Base-by-base conservation (phyloP, 2,888 invertebrate species). In the Orthosia gothica region DNA sequence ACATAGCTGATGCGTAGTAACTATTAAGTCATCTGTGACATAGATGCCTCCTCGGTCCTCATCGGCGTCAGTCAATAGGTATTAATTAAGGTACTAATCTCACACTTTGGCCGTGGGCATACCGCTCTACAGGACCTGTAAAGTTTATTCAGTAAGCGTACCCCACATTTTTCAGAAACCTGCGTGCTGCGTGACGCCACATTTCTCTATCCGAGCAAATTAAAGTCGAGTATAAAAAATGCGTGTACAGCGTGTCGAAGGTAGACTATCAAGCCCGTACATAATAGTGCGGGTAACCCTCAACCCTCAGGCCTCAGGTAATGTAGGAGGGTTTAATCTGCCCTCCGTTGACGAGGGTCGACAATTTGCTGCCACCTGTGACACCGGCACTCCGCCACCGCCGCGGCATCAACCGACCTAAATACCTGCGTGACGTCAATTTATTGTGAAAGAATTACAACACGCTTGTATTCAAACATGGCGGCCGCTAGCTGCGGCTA, bases 281-380 rank as follows among this genome's bases (percentile, higher is more conserved):
- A 84, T 83, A 84, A 86, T 85, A 85, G 84, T 83, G 82, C 63
- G 75, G 73, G 79, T 61, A 59, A 64, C 74, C 74, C 73, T 61
- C 59, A 63, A 54, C 71, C 74, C 76, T 57, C 79, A 18, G 78
- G 62, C 66, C 57, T 72, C 78, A 79, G 71, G 83, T 87, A 84
- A 85, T 75, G 81, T 79, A 85, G 78, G 86, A 74, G 74, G 83
- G 85, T 88, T 89, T 90, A 91, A 91, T 91, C 91, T 90, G 83
- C 83, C 73, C 74, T 72, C 74, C 75, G 82, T 81, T 92, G 92
- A 93, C 91, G 88, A 92, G 91, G 92, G 92, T 92, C 89, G 89
- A 88, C 91, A 89, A 91, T 91, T 90, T 90, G 91, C 87, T 85
- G 85, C 89, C 91, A 92, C 92, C 91, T 89, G 91, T 88, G 92